Base-by-base conservation (phyloP, 2,888 invertebrate species). In the Plebejus argus region DNA sequence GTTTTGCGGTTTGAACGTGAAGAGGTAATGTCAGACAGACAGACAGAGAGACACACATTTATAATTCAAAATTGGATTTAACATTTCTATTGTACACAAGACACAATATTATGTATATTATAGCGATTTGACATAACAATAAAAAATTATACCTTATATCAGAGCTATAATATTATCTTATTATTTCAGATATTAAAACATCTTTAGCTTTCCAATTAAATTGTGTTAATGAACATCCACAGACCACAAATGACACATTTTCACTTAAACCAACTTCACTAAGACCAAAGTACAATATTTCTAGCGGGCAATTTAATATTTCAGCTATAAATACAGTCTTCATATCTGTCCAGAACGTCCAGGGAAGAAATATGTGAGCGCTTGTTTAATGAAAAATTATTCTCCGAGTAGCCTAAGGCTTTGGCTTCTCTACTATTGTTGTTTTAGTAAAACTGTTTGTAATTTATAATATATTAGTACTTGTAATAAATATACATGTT, bases 331-430 rank as follows among this genome's bases (percentile, higher is more conserved):
- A 76, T 76, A 53, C 70, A 70, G 76, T 53, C 49, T 70, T 76
- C 70, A n/a, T 28, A 53, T 76, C 70, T 76, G 76, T 70, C 76
- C 66, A 23, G 53, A 49, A 33, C 28, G 70, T 76, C 76, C 76
- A 76, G 76, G 45, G 20, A 76, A 76, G 76, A 76, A 76, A 70
- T 76, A 76, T 76, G 70, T 49, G 53, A 76, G 76, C 70, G 79
- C 71, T 76, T 70, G 70, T 77, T 77, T 80, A 82, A 82, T 81
- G 81, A 81, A 81, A 81, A 82, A 79, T 82, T 81, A 82, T 79
- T 39, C 20, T 6, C 20, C 5, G n/a, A 35, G 39, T 39, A 20
- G 35, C 35, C 10, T 70, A 35, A 70, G 70, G 39, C 71, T 28
- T 28, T 12, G 15, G 33, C 33, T 12, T 71, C 12, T 8, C 12